Conservation (phyloP, 2,113 vertebrate species). For the Peromyscus californicus region DNA sequence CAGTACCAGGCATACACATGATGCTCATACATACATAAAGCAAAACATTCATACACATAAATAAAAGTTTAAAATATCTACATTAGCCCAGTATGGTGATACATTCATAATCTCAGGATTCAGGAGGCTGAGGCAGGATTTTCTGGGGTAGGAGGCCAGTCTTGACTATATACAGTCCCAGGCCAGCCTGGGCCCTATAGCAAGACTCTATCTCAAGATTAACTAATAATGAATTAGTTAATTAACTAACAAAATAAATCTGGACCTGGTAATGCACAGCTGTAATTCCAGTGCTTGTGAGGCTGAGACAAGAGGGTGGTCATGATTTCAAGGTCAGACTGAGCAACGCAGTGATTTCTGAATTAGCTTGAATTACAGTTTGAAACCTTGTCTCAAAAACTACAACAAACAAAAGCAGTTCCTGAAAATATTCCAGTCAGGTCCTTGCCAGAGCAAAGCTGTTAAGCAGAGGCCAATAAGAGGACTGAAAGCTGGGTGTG, state of each 20-base stretch:
- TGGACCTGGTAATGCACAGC: background rate
- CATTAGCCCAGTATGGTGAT: background rate
- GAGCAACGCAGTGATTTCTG: background rate
- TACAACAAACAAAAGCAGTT: background rate
- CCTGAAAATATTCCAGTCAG: background rate
- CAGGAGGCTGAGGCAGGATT: background rate
- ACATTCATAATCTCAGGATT: background rate
- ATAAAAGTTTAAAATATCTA: background rate
- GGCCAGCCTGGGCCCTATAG: background rate
- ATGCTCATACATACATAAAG: background rate
- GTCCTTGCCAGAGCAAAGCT: background rate
- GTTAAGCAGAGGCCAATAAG: background rate
- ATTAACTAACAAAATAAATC: background rate
- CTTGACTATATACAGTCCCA: background rate
- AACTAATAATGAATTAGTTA: background rate
- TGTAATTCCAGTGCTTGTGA: background rate
- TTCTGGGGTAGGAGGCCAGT: background rate
- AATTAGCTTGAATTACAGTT: background rate
- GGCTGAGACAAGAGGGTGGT: background rate
- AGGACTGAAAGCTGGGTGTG: background rate
- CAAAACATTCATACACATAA: background rate
- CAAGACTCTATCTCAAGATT: background rate
- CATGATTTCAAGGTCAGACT: background rate
- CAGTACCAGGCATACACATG: background rate
- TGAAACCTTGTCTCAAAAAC: background rate